Percentiles rank a stretch among this genome's conserved stretches.
Conservation (phyloP, 2,888 invertebrate species). For the Agrotis ipsilon region DNA sequence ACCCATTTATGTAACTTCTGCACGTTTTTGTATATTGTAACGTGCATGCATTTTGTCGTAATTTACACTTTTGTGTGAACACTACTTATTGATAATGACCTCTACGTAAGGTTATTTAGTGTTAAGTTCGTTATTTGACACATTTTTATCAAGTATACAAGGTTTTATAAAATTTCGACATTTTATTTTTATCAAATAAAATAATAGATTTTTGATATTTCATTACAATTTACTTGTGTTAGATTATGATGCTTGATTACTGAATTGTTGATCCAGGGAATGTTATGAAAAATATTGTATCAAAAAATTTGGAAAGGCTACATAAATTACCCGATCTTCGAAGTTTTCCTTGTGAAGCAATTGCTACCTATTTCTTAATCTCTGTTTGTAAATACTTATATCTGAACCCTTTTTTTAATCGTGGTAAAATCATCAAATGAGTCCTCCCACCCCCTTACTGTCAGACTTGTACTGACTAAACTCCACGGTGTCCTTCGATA, state of each 20-base stretch:
- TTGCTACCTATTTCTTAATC: not conserved
- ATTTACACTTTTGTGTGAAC: constrained; percentile 57
- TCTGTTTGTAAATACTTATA: no score
- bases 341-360: not conserved
- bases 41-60: constrained; percentile 29
- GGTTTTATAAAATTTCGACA: constrained; percentile 44
- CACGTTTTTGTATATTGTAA: not conserved
- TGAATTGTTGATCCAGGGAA: not conserved
- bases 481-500: no score
- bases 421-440: no score
- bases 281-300: not conserved
- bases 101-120: constrained; percentile 36
- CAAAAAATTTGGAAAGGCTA: not conserved
- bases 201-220: not conserved
- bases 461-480: no score
- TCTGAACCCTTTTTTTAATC: no score
- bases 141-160: constrained; percentile 47
- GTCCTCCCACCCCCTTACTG: no score
- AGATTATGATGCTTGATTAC: not conserved
- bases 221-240: constrained; percentile 10
- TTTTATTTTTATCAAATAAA: not conserved
- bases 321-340: not conserved
- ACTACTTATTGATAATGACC: constrained; percentile 60
- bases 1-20: constrained; percentile 10
- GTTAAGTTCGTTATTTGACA: constrained; percentile 53